Percentiles rank a stretch among this genome's conserved stretches.
Conservation (phyloP, 1,140 invertebrate species). For the Neodiprion fabricii region DNA sequence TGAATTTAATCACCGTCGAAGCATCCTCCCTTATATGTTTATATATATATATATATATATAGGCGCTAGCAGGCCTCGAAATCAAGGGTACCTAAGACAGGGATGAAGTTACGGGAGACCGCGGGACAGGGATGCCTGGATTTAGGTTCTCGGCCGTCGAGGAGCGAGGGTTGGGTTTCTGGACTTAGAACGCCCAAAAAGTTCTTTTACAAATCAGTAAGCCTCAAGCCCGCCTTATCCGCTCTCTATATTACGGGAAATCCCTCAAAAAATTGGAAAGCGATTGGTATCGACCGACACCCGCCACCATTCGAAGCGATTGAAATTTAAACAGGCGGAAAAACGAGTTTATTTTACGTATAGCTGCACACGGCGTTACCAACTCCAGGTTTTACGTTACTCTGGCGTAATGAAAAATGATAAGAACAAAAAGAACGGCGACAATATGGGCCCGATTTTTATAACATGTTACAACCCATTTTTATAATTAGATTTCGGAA, state of each 20-base stretch:
- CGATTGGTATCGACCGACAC: not conserved
- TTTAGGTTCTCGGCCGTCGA: not conserved
- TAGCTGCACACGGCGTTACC: too few species aligned
- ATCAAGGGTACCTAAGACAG: not conserved
- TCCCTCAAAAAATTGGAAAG: not conserved
- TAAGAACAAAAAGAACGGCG: too few species aligned
- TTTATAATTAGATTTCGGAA: too few species aligned
- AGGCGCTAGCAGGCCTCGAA: not conserved
- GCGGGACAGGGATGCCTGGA: not conserved
- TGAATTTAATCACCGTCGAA: not conserved
- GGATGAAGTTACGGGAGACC: not conserved
- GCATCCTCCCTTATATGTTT: not conserved
- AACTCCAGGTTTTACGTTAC: too few species aligned
- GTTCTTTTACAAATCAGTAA: not conserved
- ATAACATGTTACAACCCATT: too few species aligned
- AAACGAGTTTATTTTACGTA: not conserved
- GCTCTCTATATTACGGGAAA: not conserved
- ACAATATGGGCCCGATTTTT: too few species aligned
- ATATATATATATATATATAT: not conserved
- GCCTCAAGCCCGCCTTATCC: not conserved
- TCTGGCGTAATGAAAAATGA: too few species aligned
- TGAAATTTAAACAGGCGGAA: not conserved
- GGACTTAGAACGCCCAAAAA: not conserved
- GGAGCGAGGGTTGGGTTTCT: not conserved
- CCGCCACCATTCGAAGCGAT: not conserved